Conservation (phyloP, 2,888 invertebrate genomes). For the Salpingus planirostris region DNA sequence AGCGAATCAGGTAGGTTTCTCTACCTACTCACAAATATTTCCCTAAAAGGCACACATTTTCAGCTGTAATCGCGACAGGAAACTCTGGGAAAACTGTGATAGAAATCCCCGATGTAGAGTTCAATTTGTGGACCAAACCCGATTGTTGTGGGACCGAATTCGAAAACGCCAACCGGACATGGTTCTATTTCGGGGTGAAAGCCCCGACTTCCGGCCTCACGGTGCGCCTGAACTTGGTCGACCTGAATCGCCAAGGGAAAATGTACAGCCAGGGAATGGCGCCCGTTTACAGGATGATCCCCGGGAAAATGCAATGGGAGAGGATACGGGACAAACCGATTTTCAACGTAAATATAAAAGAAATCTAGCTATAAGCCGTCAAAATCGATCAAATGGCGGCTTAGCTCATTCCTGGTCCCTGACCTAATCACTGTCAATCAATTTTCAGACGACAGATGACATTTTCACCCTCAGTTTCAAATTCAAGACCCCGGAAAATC, state of each 20-base stretch:
- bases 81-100: constrained; percentile 16
- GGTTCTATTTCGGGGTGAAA: constrained; percentile 83
- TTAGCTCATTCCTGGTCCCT: too few relatives aligned
- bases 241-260: constrained; percentile 82
- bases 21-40: background rate
- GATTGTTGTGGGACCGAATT: constrained; percentile 81
- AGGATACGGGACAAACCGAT: constrained; percentile 71
- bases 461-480: constrained; percentile 68
- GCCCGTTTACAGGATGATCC: constrained; percentile 67
- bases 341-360: constrained; percentile 50
- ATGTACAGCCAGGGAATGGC: constrained; percentile 88
- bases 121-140: constrained; percentile 83
- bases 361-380: too few relatives aligned
- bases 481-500: constrained; percentile 61
- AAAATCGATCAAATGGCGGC: too few relatives aligned
- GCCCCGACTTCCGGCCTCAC: constrained; percentile 31
- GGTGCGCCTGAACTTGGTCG: constrained; percentile 75
- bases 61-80: too few relatives aligned
- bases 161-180: constrained; percentile 84
- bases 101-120: constrained; percentile 66
- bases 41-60: too few relatives aligned
- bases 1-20: constrained; percentile 45
- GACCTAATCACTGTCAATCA: too few relatives aligned
- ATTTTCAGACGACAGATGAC: constrained; percentile 57
- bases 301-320: constrained; percentile 75